Conservation (phyloP, 2,113 vertebrate genomes). For the Oreochromis tanganicae region DNA sequence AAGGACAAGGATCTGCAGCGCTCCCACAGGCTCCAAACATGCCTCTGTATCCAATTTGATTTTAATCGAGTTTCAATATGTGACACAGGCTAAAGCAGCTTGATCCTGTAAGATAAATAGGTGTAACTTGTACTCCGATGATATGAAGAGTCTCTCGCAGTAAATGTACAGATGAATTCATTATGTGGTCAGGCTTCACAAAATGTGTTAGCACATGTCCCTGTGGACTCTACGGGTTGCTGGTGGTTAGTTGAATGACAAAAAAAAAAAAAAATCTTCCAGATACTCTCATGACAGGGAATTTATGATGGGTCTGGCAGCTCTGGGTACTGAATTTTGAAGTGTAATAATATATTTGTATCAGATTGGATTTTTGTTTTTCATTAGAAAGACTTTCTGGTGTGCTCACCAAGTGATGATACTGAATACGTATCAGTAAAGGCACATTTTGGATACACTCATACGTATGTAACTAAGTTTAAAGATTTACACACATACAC, state of each 20-base stretch:
- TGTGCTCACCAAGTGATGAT: slow-evolving; percentile 24
- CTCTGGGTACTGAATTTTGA: slow-evolving; percentile 1
- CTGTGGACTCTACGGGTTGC: not conserved
- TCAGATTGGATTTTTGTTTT: slow-evolving; percentile 4
- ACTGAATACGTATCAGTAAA: slow-evolving; percentile 23
- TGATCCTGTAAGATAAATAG: slow-evolving; percentile 23
- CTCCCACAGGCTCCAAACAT: not conserved
- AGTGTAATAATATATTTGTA: not conserved
- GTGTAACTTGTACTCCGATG: slow-evolving; percentile 27
- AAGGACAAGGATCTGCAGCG: not conserved
- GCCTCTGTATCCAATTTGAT: slow-evolving; percentile 12
- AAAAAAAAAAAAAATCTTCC: not conserved
- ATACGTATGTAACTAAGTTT: slow-evolving; percentile 34
- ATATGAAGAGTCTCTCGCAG: slow-evolving; percentile 43
- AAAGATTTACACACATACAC: not conserved
- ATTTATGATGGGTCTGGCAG: not conserved
- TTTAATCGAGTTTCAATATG: not conserved
- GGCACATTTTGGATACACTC: slow-evolving; percentile 37
- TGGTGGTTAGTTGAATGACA: not conserved
- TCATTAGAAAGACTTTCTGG: slow-evolving; percentile 9
- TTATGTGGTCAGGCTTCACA: slow-evolving; percentile 1
- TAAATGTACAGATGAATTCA: slow-evolving; percentile 53
- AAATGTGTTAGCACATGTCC: not conserved
- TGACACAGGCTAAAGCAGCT: not conserved
- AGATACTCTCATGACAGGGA: not conserved